Percentiles rank a stretch among this genome's conserved stretches.
These are phyloP conservation scores for Hemibates koningsi DNA, from an alignment of 2,113 vertebrate genomes.

Conservation along the genomic window DNA sequence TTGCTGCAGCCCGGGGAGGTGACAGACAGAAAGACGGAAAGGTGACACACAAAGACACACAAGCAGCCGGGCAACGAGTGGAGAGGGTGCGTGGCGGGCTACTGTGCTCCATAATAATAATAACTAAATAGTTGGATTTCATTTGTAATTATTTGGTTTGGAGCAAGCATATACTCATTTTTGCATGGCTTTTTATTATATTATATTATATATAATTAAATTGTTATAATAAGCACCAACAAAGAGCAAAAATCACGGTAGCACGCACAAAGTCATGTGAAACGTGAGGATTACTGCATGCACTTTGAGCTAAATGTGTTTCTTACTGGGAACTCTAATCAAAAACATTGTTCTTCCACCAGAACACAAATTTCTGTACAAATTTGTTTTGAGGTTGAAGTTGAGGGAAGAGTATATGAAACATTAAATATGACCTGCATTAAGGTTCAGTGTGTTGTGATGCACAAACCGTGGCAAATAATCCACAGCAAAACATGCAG, in stretches of 20 bases:
- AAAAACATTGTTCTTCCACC: background rate
- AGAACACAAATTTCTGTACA: background rate
- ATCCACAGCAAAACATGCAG: background rate
- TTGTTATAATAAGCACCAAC: background rate
- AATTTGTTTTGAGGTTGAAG: background rate
- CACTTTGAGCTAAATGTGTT: background rate
- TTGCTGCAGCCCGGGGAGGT: background rate
- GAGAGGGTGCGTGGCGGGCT: background rate
- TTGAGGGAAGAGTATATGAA: background rate
- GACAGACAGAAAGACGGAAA: background rate
- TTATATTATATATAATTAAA: background rate
- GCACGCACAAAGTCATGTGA: background rate
- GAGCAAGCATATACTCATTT: background rate
- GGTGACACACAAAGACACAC: slow-evolving; percentile 13
- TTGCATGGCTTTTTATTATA: background rate
- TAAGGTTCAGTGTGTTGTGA: background rate
- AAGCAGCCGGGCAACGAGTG: background rate
- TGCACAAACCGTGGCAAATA: background rate
- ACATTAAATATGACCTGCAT: background rate
- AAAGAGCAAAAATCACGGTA: background rate
- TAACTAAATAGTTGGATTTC: background rate
- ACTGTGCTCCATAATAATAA: background rate
- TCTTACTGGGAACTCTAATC: background rate
- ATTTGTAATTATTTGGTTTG: background rate
- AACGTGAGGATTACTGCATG: background rate